phyloP scores from a whole-genome alignment of 2,113 vertebrate species.

The Pseudopodoces humilis region DNA sequence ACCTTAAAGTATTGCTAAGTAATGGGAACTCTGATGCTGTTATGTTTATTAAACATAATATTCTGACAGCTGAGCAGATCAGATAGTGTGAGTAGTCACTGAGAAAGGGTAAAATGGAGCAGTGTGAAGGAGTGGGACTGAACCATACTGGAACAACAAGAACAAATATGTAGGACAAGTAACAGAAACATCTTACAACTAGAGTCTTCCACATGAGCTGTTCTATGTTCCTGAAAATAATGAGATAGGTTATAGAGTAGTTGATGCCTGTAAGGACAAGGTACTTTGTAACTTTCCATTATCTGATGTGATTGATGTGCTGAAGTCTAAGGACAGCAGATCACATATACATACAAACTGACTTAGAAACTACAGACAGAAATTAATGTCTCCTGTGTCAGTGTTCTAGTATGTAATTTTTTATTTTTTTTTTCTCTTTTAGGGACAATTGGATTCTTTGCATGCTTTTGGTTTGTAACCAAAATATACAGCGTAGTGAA shows the following conservation, averaged over 20 bases:
- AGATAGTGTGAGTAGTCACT: neutral
- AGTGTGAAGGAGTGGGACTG: neutral
- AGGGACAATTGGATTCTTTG: constrained; percentile 99
- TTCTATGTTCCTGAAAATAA: neutral
- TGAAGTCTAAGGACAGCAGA: neutral
- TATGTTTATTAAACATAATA: neutral
- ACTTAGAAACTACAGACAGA: neutral
- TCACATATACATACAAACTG: neutral
- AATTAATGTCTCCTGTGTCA: neutral
- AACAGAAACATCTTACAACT: neutral
- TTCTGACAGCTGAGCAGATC: neutral
- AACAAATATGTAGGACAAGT: neutral
- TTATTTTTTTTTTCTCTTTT: neutral
- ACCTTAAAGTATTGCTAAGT: neutral
- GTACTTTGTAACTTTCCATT: neutral
- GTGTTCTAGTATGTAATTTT: neutral
- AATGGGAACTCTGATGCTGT: neutral
- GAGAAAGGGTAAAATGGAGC: neutral
- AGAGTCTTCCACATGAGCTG: neutral
- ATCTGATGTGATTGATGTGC: neutral
- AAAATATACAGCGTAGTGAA: constrained; percentile 99
- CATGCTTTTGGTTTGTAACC: constrained; percentile 99
- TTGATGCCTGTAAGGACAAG: neutral
- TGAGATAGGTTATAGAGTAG: neutral
- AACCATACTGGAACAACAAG: neutral